Evolutionary conservation across 2,888 invertebrate genomes (phyloP).

Genomic region (Trissolcus japonicus): DNA sequence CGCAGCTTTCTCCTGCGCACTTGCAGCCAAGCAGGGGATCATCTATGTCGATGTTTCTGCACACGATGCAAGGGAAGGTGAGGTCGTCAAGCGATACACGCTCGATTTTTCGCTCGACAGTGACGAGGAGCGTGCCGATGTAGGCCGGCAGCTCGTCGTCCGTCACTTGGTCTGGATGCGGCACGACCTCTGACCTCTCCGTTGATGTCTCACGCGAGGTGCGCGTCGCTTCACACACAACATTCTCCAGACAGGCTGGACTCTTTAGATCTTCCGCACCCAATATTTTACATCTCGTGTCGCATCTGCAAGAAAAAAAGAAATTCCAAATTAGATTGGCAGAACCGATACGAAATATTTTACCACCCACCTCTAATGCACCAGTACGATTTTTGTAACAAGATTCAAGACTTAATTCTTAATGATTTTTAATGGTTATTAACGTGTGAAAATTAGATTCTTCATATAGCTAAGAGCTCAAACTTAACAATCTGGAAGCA

Average conservation of each 20-base stretch:
- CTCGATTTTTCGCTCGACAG: slow-evolving; percentile 83
- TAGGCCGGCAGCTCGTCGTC: slow-evolving; percentile 81
- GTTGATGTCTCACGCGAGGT: slow-evolving; percentile 49
- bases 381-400: too few species aligned
- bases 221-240: slow-evolving; percentile 54
- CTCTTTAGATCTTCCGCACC: slow-evolving; percentile 69
- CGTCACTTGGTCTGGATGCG: slow-evolving; percentile 68
- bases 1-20: slow-evolving; percentile 70
- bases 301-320: slow-evolving; percentile 57
- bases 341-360: too few species aligned
- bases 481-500: too few species aligned
- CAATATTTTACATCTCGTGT: slow-evolving; percentile 66
- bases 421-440: too few species aligned
- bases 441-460: too few species aligned
- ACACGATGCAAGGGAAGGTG: slow-evolving; percentile 79
- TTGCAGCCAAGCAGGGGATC: slow-evolving; percentile 73
- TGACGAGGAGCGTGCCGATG: slow-evolving; percentile 82
- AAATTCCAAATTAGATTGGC: background rate
- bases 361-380: too few species aligned
- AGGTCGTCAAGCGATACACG: slow-evolving; percentile 82
- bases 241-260: slow-evolving; percentile 68
- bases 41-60: slow-evolving; percentile 73
- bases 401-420: too few species aligned
- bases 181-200: slow-evolving; percentile 53
- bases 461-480: background rate